Percentiles rank a stretch among this genome's conserved stretches.
phyloP scores from a whole-genome alignment of 1,140 invertebrate species.

The Delia radicum region DNA sequence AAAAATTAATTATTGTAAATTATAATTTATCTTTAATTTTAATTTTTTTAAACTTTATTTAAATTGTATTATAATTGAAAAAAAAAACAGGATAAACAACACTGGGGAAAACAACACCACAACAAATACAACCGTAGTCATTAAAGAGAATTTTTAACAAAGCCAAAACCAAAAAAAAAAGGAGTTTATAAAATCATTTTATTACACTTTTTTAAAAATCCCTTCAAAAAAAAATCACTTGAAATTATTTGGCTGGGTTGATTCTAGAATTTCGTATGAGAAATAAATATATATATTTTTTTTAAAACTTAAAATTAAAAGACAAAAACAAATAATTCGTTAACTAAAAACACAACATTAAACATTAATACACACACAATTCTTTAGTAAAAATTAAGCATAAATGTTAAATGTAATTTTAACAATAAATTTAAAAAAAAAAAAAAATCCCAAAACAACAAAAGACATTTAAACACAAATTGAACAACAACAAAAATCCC shows the following conservation, averaged over 20 bases:
- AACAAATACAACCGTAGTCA: constrained; percentile 28
- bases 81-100: constrained; percentile 35
- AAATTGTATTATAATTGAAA: constrained; percentile 11
- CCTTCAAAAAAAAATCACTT: background rate
- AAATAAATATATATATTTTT: background rate
- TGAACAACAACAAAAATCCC: constrained; percentile 33
- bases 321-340: background rate
- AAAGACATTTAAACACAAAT: background rate
- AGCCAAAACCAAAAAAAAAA: background rate
- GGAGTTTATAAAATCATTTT: background rate
- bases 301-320: background rate
- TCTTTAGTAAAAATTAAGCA: background rate
- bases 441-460: background rate
- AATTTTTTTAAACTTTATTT: constrained; percentile 20
- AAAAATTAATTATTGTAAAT: constrained; percentile 21
- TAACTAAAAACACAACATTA: constrained; percentile 4
- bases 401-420: constrained; percentile 16
- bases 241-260: background rate
- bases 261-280: background rate
- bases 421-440: constrained; percentile 6
- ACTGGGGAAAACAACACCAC: constrained; percentile 56
- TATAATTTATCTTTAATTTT: no score
- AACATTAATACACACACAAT: background rate
- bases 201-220: background rate
- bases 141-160: background rate